These are phyloP conservation scores for Mechanitis messenoides DNA, from an alignment of 2,888 invertebrate species.

Conservation along the genomic window DNA sequence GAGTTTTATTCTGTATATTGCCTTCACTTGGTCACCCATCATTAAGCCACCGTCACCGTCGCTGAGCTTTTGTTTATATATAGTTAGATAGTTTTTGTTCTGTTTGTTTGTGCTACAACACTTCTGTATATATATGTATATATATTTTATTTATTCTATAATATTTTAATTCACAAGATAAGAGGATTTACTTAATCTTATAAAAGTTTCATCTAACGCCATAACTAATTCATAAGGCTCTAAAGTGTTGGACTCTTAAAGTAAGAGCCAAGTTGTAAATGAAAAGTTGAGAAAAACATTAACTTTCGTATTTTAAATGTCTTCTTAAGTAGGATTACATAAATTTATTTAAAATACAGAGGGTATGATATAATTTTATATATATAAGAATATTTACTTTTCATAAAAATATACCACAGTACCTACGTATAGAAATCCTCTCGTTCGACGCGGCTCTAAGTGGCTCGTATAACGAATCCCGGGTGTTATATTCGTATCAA, in stretches of 20 bases:
- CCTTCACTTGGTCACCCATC: too few species aligned
- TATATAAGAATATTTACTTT: too few species aligned
- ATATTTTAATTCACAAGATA: neutral
- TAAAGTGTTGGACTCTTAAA: neutral
- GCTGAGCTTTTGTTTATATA: neutral
- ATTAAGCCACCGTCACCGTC: too few species aligned
- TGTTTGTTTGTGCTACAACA: too few species aligned
- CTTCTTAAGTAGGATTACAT: neutral
- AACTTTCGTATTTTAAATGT: neutral
- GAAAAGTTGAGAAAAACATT: constrained; percentile 14
- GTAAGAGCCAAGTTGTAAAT: constrained; percentile 9
- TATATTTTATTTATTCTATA: neutral
- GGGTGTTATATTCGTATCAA: constrained; percentile 39
- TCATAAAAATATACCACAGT: too few species aligned
- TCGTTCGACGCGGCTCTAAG: constrained; percentile 27
- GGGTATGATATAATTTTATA: too few species aligned
- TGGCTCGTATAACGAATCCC: constrained; percentile 40
- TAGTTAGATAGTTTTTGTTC: neutral
- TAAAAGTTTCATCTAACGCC: neutral
- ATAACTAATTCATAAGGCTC: constrained; percentile 13
- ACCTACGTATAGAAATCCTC: too few species aligned
- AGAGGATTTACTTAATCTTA: neutral
- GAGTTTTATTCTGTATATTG: too few species aligned
- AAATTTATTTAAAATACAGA: neutral
- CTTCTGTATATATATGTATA: too few species aligned